Evolutionary conservation across 1,140 invertebrate genomes (phyloP).

Genomic region (Drosophila parvula): DNA sequence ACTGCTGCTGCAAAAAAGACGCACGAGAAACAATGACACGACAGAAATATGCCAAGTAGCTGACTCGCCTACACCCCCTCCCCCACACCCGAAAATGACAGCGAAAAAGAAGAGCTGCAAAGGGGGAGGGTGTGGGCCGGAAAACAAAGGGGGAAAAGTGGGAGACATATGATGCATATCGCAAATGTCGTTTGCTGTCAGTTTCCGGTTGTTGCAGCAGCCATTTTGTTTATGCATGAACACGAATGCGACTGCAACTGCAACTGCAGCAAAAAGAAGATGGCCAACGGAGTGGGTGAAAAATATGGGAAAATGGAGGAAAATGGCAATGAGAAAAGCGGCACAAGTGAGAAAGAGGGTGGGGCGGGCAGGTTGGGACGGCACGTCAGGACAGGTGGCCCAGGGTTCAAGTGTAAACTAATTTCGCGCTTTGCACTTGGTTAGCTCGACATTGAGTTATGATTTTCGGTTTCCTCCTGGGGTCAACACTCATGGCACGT

Average conservation of each 20-base stretch:
- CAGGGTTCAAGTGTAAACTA: slow-evolving; percentile 68
- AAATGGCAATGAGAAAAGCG: neutral
- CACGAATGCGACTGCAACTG: slow-evolving; percentile 68
- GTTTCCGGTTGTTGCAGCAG: slow-evolving; percentile 79
- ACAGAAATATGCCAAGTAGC: slow-evolving; percentile 81
- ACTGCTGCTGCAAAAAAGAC: slow-evolving; percentile 62
- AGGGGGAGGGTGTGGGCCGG: neutral
- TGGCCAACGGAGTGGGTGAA: slow-evolving; percentile 4
- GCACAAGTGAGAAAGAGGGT: neutral
- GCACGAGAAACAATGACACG: slow-evolving; percentile 75
- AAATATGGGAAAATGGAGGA: neutral
- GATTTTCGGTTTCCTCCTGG: slow-evolving; percentile 42
- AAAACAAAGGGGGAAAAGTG: neutral
- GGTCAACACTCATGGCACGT: slow-evolving; percentile 44
- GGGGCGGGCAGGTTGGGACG: slow-evolving; percentile 1
- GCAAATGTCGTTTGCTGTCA: slow-evolving; percentile 81
- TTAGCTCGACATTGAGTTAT: slow-evolving; percentile 69
- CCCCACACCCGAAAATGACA: slow-evolving; percentile 51
- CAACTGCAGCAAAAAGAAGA: slow-evolving; percentile 49
- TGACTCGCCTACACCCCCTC: slow-evolving; percentile 34
- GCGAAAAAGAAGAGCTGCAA: neutral
- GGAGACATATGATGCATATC: slow-evolving; percentile 77
- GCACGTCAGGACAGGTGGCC: slow-evolving; percentile 6
- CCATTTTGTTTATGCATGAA: slow-evolving; percentile 81
- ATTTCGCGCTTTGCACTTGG: slow-evolving; percentile 59